Conservation (phyloP, 2,113 vertebrate genomes). For the Eretmochelys imbricata region DNA sequence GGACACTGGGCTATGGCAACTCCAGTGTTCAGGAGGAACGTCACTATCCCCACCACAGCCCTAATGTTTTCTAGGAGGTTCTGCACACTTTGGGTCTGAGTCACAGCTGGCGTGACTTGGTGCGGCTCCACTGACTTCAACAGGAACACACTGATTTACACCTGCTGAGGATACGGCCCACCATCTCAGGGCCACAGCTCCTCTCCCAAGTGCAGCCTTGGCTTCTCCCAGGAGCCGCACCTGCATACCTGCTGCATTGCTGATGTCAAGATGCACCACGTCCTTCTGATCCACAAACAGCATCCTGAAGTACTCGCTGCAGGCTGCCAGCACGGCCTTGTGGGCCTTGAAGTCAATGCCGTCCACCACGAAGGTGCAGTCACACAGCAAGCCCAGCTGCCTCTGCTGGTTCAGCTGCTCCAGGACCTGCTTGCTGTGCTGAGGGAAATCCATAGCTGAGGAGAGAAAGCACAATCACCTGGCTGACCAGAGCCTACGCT, state of each 20-base stretch:
- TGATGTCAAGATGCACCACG: conserved; percentile 97
- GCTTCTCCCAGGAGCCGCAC: neutral
- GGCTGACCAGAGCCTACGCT: neutral
- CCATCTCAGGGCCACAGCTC: neutral
- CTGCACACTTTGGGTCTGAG: neutral
- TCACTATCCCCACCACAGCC: neutral
- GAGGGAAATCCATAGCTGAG: conserved; percentile 94
- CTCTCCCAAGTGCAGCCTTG: neutral
- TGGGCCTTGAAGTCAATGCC: conserved; percentile 98
- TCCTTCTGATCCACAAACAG: conserved; percentile 98
- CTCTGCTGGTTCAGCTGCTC: conserved; percentile 95
- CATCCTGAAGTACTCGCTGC: conserved; percentile 95
- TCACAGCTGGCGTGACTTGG: neutral
- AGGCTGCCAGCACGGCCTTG: conserved; percentile 94
- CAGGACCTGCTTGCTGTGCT: conserved; percentile 94
- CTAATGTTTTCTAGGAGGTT: neutral
- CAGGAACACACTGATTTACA: neutral
- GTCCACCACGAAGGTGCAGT: conserved; percentile 98
- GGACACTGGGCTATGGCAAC: neutral
- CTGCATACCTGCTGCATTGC: conserved; percentile 91
- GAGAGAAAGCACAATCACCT: neutral
- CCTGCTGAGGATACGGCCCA: neutral
- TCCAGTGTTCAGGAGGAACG: neutral
- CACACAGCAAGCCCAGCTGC: conserved; percentile 92
- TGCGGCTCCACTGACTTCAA: neutral